These are phyloP conservation scores for Corythucha ciliata DNA, from an alignment of 2,888 invertebrate genomes.

Conservation along the genomic window DNA sequence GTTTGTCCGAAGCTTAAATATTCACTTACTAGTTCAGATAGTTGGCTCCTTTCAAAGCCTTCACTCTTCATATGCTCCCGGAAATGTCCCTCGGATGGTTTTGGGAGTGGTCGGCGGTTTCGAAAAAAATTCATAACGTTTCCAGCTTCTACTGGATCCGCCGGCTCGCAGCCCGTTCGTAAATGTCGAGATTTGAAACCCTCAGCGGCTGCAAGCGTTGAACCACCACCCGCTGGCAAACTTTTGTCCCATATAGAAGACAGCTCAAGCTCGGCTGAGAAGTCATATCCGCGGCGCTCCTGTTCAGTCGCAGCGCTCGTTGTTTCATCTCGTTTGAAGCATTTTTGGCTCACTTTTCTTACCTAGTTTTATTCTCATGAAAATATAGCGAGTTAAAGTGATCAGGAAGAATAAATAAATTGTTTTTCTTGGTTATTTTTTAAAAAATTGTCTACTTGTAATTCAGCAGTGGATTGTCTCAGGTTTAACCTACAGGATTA, in stretches of 20 bases:
- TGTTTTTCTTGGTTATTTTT: no score
- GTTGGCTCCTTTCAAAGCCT: neutral
- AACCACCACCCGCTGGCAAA: neutral
- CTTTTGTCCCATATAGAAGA: conserved; percentile 11
- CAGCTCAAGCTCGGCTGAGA: conserved; percentile 9
- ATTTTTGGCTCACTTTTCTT: no score
- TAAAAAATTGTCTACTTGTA: no score
- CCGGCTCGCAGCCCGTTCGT: conserved; percentile 10
- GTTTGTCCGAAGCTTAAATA: no score
- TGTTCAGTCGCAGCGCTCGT: no score
- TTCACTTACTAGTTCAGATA: neutral
- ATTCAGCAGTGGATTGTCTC: no score
- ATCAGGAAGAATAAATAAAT: no score
- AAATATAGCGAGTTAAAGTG: no score
- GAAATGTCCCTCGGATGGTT: neutral
- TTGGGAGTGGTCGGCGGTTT: conserved; percentile 10
- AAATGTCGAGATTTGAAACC: conserved; percentile 14
- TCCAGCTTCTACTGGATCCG: conserved; percentile 15
- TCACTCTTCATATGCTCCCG: neutral
- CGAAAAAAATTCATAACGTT: conserved; percentile 19
- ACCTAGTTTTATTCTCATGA: no score
- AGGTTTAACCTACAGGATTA: no score
- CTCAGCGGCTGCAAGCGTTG: conserved; percentile 7
- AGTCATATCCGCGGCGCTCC: conserved; percentile 17
- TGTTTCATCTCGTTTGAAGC: neutral